These are phyloP conservation scores for Pungitius pungitius DNA, from an alignment of 2,113 vertebrate species.

Conservation along the genomic window DNA sequence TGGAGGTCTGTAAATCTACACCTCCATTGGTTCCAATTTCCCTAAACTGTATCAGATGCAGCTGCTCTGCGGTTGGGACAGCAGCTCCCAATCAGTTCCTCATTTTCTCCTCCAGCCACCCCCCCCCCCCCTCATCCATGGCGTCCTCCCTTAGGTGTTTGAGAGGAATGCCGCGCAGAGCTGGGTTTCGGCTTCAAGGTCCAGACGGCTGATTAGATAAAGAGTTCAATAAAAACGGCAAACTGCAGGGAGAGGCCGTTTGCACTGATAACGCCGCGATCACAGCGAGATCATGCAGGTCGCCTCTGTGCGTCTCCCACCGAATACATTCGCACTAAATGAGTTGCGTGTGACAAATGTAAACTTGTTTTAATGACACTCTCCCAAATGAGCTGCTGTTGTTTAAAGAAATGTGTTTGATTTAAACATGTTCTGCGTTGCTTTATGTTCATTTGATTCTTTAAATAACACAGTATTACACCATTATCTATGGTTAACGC, in stretches of 20 bases:
- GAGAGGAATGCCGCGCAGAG: constrained; percentile 51
- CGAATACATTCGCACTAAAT: background rate
- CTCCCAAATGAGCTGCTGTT: background rate
- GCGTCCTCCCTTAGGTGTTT: constrained; percentile 8
- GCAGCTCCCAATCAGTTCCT: constrained; percentile 23
- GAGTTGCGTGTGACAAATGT: background rate
- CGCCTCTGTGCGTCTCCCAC: background rate
- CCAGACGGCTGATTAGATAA: constrained; percentile 73
- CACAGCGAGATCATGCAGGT: constrained; percentile 31
- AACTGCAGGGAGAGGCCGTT: constrained; percentile 52
- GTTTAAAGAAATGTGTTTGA: background rate
- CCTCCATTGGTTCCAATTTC: background rate
- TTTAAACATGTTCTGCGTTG: background rate
- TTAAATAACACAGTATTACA: background rate
- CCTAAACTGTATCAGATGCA: constrained; percentile 12
- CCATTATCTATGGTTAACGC: background rate
- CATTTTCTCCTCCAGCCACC: constrained; percentile 10
- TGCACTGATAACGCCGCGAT: constrained; percentile 49
- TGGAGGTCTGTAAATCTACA: background rate
- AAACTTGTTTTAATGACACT: background rate
- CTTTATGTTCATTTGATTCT: background rate
- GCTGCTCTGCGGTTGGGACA: constrained; percentile 21
- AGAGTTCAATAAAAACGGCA: constrained; percentile 64
- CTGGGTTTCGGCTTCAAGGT: constrained; percentile 73
- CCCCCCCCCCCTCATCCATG: background rate